Evolutionary conservation across 2,797 vertebrate genomes (phyloP).

Genomic region (Sebastiscus albofasciatus): DNA sequence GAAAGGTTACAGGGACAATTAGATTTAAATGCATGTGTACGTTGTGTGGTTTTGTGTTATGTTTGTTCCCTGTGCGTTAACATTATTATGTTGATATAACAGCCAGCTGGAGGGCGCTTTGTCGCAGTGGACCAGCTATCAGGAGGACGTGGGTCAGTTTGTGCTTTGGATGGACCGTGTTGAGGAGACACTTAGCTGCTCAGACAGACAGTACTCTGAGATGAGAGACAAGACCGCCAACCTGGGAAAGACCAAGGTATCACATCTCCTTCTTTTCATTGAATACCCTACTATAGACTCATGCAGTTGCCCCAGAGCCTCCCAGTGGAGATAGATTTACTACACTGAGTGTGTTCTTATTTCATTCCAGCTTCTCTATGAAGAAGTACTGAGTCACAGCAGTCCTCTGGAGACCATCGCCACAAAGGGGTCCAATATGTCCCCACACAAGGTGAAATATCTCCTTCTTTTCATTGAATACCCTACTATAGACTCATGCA

Average conservation of each 20-base stretch:
- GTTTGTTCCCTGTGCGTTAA: conserved; percentile 15
- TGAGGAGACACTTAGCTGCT: conserved; percentile 87
- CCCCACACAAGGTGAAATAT: neutral
- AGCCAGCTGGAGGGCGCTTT: conserved; percentile 95
- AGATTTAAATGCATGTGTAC: neutral
- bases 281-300: neutral
- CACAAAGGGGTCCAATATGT: conserved; percentile 91
- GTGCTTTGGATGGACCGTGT: conserved; percentile 92
- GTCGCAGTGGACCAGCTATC: conserved; percentile 97
- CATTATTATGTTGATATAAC: conserved; percentile 42
- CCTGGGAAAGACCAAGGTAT: conserved; percentile 93
- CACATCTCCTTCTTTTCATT: neutral
- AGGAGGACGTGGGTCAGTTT: conserved; percentile 95
- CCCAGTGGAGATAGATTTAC: neutral
- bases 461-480: neutral
- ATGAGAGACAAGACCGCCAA: conserved; percentile 93
- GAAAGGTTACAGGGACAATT: conserved; percentile 44
- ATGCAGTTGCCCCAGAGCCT: neutral
- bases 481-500: neutral
- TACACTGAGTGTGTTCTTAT: conserved; percentile 16
- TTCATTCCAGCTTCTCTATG: conserved; percentile 88
- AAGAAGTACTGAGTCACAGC: conserved; percentile 93
- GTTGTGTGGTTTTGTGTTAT: neutral
- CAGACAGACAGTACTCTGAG: conserved; percentile 89
- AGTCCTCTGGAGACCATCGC: conserved; percentile 93